Evolutionary conservation across 2,888 invertebrate species (phyloP), one percentile per base, ranked within the genome.

Genomic region (Conus canariensis): DNA sequence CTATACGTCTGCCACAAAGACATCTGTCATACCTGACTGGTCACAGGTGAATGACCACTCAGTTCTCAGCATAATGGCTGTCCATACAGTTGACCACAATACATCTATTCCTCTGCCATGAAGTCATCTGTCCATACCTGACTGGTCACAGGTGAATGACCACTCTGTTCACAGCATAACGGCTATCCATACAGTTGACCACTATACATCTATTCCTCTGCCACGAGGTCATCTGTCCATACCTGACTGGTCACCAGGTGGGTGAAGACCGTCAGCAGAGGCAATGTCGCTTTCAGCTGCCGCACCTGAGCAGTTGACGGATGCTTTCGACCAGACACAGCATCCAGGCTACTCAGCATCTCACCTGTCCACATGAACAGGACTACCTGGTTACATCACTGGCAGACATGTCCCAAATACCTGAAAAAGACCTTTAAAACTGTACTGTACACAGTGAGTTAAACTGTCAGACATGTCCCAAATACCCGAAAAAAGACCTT

Each of bases 251-350:
- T 95, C 85, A 95, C 94, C 67, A 96, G 93, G 91, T 95, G 95
- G 59, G 94, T 94, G 82, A 96, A 93, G 60, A 96, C 93, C 60
- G 95, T 94, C 60, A 95, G 93, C 85, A 95, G 92, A 16, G 96
- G 96, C 12, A 96, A 93, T 10, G 94, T 92, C 16, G 92, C 92
- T 92, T 95, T 95, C 25, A 96, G 92, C 90, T 96, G 96, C 92
- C 95, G 95, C 25, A 94, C 94, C 90, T 96, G 96, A 16, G 94
- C 94, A 6, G 95, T 94, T 82, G 96, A 96, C 10, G 96, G 96
- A 92, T 96, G 96, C 92, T 96, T 96, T n/a, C 96, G 91, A 10
- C 96, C 96, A 30, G 94, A 93, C 0, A 96, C 95, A 10, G 94
- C 94, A 88, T 96, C 96, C 82, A 96, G 93, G 6, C 95, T 91